Conservation (phyloP, 2,888 invertebrate species). For the Phania funesta region DNA sequence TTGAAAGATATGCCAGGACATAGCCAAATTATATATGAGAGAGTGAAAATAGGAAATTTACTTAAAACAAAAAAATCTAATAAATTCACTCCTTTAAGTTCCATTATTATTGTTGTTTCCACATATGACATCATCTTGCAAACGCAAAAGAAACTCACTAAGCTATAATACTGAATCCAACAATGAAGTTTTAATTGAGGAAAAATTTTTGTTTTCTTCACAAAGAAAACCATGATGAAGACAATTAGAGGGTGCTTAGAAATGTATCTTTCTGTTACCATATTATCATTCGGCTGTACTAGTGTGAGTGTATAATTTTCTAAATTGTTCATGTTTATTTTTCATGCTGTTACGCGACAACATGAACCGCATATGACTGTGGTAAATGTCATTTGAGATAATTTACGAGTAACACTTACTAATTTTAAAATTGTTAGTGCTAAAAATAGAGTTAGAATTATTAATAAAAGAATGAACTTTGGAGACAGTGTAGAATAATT, state of each 20-base stretch:
- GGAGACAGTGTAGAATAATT: conserved; percentile 34
- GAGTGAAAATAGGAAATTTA: no score
- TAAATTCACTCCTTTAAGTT: conserved; percentile 15
- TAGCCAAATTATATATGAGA: no score
- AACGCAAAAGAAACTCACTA: conserved; percentile 13
- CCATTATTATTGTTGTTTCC: conserved; percentile 30
- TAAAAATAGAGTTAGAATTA: conserved; percentile 62
- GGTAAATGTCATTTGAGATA: conserved; percentile 50
- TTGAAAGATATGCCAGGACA: no score
- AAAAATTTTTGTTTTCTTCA: conserved; percentile 36
- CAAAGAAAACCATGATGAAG: conserved; percentile 40
- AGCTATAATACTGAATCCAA: conserved; percentile 2
- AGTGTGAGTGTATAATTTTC: conserved; percentile 19
- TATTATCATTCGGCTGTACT: not conserved
- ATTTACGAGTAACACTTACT: conserved; percentile 64
- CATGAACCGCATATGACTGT: conserved; percentile 5
- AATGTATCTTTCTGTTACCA: not conserved
- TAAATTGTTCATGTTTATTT: conserved; percentile 26
- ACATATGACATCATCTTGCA: conserved; percentile 60
- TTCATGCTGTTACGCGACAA: not conserved
- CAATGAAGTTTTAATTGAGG: conserved; percentile 59
- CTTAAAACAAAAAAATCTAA: no score
- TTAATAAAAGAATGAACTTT: conserved; percentile 51
- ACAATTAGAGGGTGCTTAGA: conserved; percentile 54
- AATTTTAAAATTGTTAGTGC: conserved; percentile 49